Evolutionary conservation across 1,140 invertebrate genomes (phyloP).

Genomic region (Bombus cullumanus): DNA sequence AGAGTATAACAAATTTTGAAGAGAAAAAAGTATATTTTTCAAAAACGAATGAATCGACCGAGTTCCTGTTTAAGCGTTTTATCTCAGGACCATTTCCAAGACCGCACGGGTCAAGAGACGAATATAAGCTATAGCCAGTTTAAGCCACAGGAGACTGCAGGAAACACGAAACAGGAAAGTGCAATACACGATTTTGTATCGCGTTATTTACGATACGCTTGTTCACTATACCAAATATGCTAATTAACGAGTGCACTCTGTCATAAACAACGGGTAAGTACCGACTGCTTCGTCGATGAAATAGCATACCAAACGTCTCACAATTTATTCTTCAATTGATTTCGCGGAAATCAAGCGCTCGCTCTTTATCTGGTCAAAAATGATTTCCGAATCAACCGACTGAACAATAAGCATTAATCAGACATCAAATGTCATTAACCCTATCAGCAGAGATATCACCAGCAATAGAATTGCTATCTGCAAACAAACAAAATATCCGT

Average conservation of each 20-base stretch:
- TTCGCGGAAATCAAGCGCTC: neutral
- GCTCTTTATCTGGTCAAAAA: neutral
- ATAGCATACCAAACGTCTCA: neutral
- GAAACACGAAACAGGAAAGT: neutral
- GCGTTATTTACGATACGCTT: conserved; percentile 7
- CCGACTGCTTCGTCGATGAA: neutral
- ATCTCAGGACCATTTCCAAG: neutral
- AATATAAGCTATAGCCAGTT: conserved; percentile 7
- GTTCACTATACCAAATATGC: conserved; percentile 9
- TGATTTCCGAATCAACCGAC: neutral
- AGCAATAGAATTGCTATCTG: neutral
- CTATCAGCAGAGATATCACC: neutral
- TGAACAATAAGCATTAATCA: neutral
- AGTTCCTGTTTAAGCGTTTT: neutral
- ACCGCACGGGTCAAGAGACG: neutral
- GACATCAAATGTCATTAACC: neutral
- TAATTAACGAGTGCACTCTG: conserved; percentile 15
- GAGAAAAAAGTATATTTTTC: neutral
- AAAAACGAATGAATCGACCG: neutral
- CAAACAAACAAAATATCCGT: neutral
- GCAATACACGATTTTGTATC: conserved; percentile 12
- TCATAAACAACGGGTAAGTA: neutral
- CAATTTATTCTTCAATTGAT: no score
- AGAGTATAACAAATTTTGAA: neutral
- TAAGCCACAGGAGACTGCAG: conserved; percentile 12